Base-by-base conservation (phyloP, 2,888 invertebrate genomes). In the Gasteruption jaculator region DNA sequence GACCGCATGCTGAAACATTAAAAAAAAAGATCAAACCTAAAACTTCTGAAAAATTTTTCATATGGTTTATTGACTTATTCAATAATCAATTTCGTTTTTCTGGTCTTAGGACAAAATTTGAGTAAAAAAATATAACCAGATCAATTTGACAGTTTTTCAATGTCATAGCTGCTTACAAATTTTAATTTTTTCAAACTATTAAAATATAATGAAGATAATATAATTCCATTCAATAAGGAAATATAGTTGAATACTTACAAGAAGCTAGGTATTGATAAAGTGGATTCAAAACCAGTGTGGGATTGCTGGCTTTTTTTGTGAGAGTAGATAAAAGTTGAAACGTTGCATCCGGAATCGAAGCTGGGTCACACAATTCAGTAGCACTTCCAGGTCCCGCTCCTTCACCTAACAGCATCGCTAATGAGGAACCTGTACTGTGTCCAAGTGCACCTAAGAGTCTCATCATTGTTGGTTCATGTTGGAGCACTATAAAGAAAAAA, bases 321-420 rank as follows among this genome's bases (percentile, higher is more conserved):
- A 93, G 74, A 3, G 85, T 83, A 19, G 84, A 79, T 38, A 92
- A 76, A 51, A 93, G 76, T 71, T 87, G 85, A 63, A 90, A 91
- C n/a, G 92, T 82, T 14, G 89, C 89, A 62, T 93, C 92, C 2
- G 87, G 86, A 38, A 91, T 82, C 1, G 87, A 86, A 19, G 83
- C 77, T 6, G 85, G 83, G 55, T 85, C 85, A 11, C 77, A 72
- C n/a, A 77, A 72, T 2, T 63, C 56, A 41, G 74, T 73, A 1
- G 69, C 56, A 35, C 61, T 53, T 15, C 60, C 52, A 34, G 58
- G 54, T 5, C 76, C 55, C 14, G 52, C 43, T 16, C 72, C 69
- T 33, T 77, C 76, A 1, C 77, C 76, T 11, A 80, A 73, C 46
- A 85, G 73, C 77, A 85, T 79, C 4, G 82, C 82, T 56, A 85